These are phyloP conservation scores for Drosophila neonasuta DNA, from an alignment of 2,888 invertebrate genomes.

Conservation along the genomic window DNA sequence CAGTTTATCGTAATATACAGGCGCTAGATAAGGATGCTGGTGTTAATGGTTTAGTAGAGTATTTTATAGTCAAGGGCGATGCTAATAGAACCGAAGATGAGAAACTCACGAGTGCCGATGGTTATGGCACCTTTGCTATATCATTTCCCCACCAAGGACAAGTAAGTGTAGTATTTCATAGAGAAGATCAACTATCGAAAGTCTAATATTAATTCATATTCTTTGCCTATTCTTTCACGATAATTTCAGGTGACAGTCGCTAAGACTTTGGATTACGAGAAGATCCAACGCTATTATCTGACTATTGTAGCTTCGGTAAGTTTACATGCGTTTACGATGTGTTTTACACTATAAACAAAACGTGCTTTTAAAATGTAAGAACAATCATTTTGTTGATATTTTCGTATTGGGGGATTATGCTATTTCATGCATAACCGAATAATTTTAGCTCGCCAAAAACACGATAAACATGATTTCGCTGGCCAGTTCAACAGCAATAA, in stretches of 20 bases:
- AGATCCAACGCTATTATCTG: conserved; percentile 92
- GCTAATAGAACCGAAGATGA: conserved; percentile 83
- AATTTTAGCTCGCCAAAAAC: conserved; percentile 3
- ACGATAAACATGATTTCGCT: conserved; percentile 17
- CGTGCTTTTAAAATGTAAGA: neutral
- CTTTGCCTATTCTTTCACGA: neutral
- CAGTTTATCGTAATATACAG: conserved; percentile 90
- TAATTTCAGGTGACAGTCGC: conserved; percentile 88
- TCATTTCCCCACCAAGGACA: conserved; percentile 94
- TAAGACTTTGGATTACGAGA: conserved; percentile 93
- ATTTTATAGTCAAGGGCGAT: conserved; percentile 89
- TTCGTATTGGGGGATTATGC: neutral
- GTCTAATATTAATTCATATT: neutral
- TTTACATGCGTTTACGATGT: conserved; percentile 62
- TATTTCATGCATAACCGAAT: conserved; percentile 9
- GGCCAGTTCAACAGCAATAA: conserved; percentile 1
- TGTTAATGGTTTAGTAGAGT: conserved; percentile 93
- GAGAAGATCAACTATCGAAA: neutral
- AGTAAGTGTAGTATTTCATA: conserved; percentile 64
- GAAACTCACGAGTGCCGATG: conserved; percentile 88
- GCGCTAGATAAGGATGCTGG: conserved; percentile 93
- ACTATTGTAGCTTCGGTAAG: conserved; percentile 94
- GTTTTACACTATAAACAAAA: conserved; percentile 2
- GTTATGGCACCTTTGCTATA: conserved; percentile 92
- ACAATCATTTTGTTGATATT: conserved; percentile 1